phyloP scores from a whole-genome alignment of 2,888 invertebrate species.

The Cataglyphis livida region DNA sequence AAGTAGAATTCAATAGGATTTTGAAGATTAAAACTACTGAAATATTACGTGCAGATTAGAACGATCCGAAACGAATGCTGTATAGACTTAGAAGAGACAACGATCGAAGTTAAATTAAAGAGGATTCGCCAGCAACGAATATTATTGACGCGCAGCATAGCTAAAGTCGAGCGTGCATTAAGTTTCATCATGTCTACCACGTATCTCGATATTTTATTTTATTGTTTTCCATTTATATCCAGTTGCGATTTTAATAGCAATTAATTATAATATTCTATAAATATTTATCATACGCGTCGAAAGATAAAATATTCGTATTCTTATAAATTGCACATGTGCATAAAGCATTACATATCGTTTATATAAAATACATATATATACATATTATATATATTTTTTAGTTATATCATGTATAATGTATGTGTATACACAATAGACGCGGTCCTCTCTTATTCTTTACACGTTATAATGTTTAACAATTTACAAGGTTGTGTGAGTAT shows the following conservation, averaged over 20 bases:
- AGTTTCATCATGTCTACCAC: constrained; percentile 18
- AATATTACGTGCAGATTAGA: constrained; percentile 23
- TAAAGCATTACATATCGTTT: background rate
- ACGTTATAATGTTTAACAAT: background rate
- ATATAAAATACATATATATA: background rate
- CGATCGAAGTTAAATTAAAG: constrained; percentile 55
- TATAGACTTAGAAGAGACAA: constrained; percentile 1
- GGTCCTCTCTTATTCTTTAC: background rate
- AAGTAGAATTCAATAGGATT: background rate
- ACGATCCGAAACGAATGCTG: background rate
- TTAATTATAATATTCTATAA: background rate
- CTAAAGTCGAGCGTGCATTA: constrained; percentile 37
- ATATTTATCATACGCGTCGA: background rate
- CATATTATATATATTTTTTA: too few relatives aligned
- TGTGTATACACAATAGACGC: background rate
- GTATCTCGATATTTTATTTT: constrained; percentile 3
- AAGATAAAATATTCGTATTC: background rate
- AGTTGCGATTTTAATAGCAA: constrained; percentile 10
- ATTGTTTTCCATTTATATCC: background rate
- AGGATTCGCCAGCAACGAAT: constrained; percentile 39
- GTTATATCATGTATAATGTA: background rate
- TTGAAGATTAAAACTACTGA: background rate
- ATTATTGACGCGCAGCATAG: constrained; percentile 43
- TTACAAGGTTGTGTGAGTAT: background rate
- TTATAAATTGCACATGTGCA: background rate